Evolutionary conservation across 2,797 vertebrate species (phyloP), one percentile per base, ranked within the genome.

Genomic region (Girardinus metallicus): DNA sequence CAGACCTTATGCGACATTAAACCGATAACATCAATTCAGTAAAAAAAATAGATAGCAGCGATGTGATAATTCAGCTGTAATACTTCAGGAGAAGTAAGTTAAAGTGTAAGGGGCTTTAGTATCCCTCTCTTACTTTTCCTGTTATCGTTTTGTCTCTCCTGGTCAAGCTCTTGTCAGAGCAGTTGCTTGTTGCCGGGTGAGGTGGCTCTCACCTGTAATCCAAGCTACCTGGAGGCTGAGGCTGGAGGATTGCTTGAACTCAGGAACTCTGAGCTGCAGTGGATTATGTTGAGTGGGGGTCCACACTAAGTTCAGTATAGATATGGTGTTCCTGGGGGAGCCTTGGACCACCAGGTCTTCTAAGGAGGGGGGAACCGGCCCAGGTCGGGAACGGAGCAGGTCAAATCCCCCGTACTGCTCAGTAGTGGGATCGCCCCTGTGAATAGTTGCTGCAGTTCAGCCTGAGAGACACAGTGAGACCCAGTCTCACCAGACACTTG

Each of bases 301-400:
- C 89, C 87, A 34, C 83, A 11, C 87, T 87, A 84, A 91, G 89
- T 41, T 87, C 83, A 87, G 88, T 92, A 62, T 62, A 62, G 57
- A 62, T 62, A 62, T 62, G 92, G 92, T 91, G 87, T 78, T 91
- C 84, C 83, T 74, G 71, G 86, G 90, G 89, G 91, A 93, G 91
- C 92, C 18, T 62, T 81, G 91, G 90, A 78, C 79, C 86, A 91
- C 87, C 82, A 94, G 92, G 93, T 93, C 87, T 84, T 1, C 92
- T 88, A 92, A 94, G 78, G 87, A 94, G 93, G 89, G 92, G 93
- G 90, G 89, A 75, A 94, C 81, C 91, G 94, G 85, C 89, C 92
- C 90, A 95, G 93, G 94, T 84, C 93, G 93, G 71, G 83, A 75
- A 94, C 92, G 92, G 88, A 95, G 93, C 93, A 95, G 93, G 94